Evolutionary conservation across 2,888 invertebrate genomes (phyloP), one percentile per base, ranked within the genome.

Genomic region (Epistrophella euchroma): DNA sequence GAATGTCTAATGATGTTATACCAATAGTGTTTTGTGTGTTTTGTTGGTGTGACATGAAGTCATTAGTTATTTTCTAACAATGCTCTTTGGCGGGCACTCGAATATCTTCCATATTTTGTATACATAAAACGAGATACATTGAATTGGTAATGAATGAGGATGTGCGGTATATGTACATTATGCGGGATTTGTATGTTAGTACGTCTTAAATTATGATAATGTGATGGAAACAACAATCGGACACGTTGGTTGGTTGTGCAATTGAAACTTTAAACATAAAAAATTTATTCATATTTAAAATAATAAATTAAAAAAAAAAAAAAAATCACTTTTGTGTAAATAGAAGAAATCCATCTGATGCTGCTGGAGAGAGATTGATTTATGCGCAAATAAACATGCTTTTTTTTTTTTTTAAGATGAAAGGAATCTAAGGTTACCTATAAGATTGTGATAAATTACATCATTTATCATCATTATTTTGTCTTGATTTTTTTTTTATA

Each of bases 41-140:
- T n/a, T 55, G 55, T 28, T 32, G 17, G 11, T 40, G 66, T 50
- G 74, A 64, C 75, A 84, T 77, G 79, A 75, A 79, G 84, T 84
- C 84, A 79, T 84, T 84, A 47, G 66, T 72, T 80, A 75, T 74
- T 56, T 75, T 78, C 55, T 62, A 64, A 64, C 50, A 56, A 75
- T 71, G 73, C 15, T 78, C 82, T 78, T 73, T 45, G 62, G 35
- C 28, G 56, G 68, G n/a, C 17, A 32, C 40, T 74, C 25, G 0
- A 4, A 9, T n/a, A n/a, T 22, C 60, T 40, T 52, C 43, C 2
- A 22, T 37, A 43, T 45, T 10, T 17, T 17, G 0, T 32, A 25
- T 43, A 58, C 76, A 66, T 72, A 58, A 76, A 71, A 35, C 47
- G 28, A 47, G 15, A 17, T 56, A 74, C 55, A 37, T 22, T 17